Evolutionary conservation across 2,888 invertebrate genomes (phyloP).

Genomic region (Nematopogon swammerdamellus): DNA sequence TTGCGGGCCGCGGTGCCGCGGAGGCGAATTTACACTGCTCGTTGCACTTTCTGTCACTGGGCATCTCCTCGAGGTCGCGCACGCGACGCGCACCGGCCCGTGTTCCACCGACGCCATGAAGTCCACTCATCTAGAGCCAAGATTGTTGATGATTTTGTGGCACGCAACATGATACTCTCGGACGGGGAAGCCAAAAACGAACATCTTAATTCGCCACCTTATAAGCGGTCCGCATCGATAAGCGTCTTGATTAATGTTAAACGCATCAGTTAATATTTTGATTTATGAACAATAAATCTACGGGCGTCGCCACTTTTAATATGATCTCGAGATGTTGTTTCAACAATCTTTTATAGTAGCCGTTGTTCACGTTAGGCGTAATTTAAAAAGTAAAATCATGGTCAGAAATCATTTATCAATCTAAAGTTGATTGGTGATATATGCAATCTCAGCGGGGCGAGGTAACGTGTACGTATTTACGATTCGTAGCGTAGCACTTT

Average conservation of each 20-base stretch:
- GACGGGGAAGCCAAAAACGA: neutral
- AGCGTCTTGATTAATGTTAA: neutral
- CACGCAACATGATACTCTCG: neutral
- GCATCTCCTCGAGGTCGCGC: neutral
- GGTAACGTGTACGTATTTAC: no score
- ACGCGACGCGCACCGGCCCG: neutral
- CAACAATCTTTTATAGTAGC: no score
- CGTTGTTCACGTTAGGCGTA: no score
- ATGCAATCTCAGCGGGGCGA: no score
- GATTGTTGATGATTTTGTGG: neutral
- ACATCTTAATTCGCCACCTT: neutral
- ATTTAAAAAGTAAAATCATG: no score
- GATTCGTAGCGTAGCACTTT: no score
- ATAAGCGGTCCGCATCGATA: neutral
- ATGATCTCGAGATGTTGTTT: neutral
- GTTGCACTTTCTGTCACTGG: no score
- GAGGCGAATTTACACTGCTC: no score
- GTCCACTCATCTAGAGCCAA: no score
- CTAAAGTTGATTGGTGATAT: no score
- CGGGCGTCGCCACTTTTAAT: neutral
- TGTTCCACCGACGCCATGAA: no score
- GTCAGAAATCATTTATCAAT: no score
- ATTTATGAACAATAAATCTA: neutral
- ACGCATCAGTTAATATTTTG: neutral
- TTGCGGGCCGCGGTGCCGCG: neutral